Evolutionary conservation across 2,797 vertebrate species (phyloP), one percentile per base, ranked within the genome.

Genomic region (Argyrosomus regius): DNA sequence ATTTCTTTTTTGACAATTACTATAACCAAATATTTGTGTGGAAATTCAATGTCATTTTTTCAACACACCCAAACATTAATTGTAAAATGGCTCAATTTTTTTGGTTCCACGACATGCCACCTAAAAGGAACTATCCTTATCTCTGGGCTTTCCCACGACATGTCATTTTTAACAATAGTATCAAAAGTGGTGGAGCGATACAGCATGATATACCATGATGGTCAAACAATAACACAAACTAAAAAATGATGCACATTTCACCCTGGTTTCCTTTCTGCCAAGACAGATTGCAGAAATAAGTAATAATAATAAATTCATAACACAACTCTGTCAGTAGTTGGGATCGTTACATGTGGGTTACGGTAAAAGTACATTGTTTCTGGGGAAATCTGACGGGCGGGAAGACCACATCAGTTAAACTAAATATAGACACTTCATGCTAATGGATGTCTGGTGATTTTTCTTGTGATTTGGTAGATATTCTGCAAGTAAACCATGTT

Each of bases 81-180:
- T 49, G 58, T 66, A 67, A 71, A 78, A 79, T 20, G 24, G 3
- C 28, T 66, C 14, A 2, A 28, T 60, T 67, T 74, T 26, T 7
- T 28, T 65, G 45, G 3, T 43, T 39, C 35, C 8, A 48, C 45
- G 59, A 59, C 56, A 68, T 70, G 41, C 43, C 71, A 69, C 22
- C n/a, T 66, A 13, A 78, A 67, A 75, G 48, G 72, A 84, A 69
- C 24, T 53, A 6, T n/a, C 35, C 84, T 88, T 88, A 84, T 91
- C 81, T n/a, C 8, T 68, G 78, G 67, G 84, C 61, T 89, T 81
- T 89, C 84, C 78, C 70, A 67, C 72, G 9, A 82, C 72, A 80
- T 90, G 90, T 80, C 86, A 78, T 78, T 74, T 79, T 62, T 18
- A 90, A 94, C 93, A 94, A 93, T 92, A 39, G 69, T 92, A 86